These are phyloP conservation scores for Micromys minutus DNA, from an alignment of 2,113 vertebrate species.

Conservation along the genomic window DNA sequence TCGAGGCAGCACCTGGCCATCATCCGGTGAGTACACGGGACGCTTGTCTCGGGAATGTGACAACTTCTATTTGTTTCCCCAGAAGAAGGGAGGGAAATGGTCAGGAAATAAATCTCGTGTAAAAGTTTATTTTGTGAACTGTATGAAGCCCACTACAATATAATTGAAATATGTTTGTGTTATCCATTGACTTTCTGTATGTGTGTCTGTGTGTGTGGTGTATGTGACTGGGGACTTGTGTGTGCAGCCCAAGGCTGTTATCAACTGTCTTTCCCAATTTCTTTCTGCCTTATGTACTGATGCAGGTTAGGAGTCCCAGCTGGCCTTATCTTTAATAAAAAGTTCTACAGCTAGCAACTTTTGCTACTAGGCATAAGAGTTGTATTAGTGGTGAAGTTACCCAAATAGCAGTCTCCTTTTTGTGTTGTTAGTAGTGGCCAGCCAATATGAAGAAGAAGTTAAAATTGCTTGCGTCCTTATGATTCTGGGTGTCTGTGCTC, in stretches of 20 bases:
- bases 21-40: slow-evolving; percentile 87
- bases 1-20: slow-evolving; percentile 84
- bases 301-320: neutral
- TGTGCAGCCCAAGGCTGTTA: neutral
- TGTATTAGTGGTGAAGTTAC: neutral
- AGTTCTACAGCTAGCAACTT: neutral
- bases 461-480: neutral
- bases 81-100: neutral
- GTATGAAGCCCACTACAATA: neutral
- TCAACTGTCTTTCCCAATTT: neutral
- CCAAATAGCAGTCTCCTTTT: neutral
- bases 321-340: neutral
- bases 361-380: neutral
- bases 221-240: neutral
- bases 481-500: accelerated
- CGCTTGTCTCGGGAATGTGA: accelerated
- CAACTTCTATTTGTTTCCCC: neutral
- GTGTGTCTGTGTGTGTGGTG: neutral
- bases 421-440: neutral
- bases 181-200: neutral
- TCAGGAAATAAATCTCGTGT: neutral
- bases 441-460: neutral
- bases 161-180: neutral
- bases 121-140: neutral
- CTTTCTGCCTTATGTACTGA: neutral